Evolutionary conservation across 1,140 invertebrate genomes (phyloP).

Genomic region (Ptiloglossa arizonensis): DNA sequence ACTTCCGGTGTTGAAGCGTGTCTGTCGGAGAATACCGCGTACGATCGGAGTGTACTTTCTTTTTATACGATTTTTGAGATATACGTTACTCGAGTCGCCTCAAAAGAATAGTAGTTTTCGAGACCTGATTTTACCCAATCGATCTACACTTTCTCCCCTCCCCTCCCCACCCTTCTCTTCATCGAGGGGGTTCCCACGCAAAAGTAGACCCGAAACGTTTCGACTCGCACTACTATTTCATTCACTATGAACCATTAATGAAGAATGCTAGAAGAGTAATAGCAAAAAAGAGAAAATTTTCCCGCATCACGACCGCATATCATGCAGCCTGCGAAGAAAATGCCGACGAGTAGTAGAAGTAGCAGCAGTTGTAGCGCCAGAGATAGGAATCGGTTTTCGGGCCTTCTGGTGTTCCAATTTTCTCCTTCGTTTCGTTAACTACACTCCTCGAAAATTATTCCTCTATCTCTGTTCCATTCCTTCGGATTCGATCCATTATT

Average conservation of each 20-base stretch:
- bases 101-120: constrained; percentile 35
- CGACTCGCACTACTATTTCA: not conserved
- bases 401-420: constrained; percentile 66
- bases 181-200: not conserved
- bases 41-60: constrained; percentile 25
- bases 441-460: not conserved
- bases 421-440: constrained; percentile 50
- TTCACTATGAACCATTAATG: constrained; percentile 30
- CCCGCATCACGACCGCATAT: not conserved
- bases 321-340: constrained; percentile 25
- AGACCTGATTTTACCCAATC: constrained; percentile 21
- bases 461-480: no score
- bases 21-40: constrained; percentile 36
- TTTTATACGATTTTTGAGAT: constrained; percentile 35
- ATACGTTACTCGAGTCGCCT: constrained; percentile 7
- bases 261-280: not conserved
- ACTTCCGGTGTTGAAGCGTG: constrained; percentile 44
- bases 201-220: constrained; percentile 23
- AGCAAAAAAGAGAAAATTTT: not conserved
- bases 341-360: not conserved
- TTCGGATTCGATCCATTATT: not conserved
- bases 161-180: constrained; percentile 16
- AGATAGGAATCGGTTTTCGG: constrained; percentile 59
- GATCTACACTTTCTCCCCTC: not conserved
- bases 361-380: constrained; percentile 22